Percentiles rank a stretch among this genome's conserved stretches.
Evolutionary conservation across 2,113 vertebrate genomes (phyloP).

Genomic region (Etheostoma cragini): DNA sequence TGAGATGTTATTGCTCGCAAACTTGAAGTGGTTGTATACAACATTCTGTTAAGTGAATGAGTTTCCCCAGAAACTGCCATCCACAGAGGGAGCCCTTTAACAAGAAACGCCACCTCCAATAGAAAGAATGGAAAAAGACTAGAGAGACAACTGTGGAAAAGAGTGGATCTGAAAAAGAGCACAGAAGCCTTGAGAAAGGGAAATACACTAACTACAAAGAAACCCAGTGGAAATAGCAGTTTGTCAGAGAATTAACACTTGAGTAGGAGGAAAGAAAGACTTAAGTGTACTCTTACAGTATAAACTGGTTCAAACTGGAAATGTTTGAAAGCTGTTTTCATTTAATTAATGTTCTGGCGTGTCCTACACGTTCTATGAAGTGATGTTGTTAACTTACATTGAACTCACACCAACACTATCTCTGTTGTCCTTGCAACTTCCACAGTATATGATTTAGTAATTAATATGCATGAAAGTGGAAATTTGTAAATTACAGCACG

Average conservation of each 20-base stretch:
- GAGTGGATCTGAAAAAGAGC: neutral
- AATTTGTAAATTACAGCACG: neutral
- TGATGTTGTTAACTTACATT: neutral
- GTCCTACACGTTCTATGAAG: neutral
- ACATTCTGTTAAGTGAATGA: neutral
- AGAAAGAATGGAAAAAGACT: too few relatives aligned
- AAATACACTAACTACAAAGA: neutral
- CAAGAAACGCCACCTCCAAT: neutral
- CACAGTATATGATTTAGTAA: neutral
- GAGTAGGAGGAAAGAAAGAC: neutral
- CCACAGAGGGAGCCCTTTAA: neutral
- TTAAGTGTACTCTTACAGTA: neutral
- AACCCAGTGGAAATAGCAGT: neutral
- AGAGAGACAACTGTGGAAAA: too few relatives aligned
- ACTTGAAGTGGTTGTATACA: neutral
- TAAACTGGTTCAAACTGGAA: conserved; percentile 5
- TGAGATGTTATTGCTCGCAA: neutral
- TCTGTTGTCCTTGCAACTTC: neutral
- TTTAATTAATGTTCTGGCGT: neutral
- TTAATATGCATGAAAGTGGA: neutral
- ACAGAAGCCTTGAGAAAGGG: neutral
- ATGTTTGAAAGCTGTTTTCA: conserved; percentile 2
- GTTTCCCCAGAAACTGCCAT: neutral
- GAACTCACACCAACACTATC: neutral
- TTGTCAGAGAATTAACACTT: neutral